Evolutionary conservation across 2,888 invertebrate genomes (phyloP).

Genomic region (Agrotis puta): DNA sequence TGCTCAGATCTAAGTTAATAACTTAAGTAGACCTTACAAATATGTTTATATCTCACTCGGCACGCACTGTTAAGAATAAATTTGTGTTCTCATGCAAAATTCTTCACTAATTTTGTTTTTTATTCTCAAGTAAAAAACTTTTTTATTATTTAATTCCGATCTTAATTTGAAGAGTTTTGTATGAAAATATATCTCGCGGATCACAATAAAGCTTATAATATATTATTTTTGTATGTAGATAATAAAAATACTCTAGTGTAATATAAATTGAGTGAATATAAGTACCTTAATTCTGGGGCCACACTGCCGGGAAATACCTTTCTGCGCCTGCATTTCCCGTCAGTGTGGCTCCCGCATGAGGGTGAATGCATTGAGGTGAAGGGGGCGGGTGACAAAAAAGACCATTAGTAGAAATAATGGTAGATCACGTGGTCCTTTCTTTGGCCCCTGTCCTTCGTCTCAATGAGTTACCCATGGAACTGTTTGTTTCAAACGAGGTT

Average conservation of each 20-base stretch:
- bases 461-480: conserved; percentile 31
- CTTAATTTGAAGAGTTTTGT: conserved; percentile 33
- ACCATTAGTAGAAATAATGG: neutral
- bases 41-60: conserved; percentile 31
- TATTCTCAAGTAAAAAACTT: conserved; percentile 11
- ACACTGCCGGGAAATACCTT: no score
- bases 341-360: neutral
- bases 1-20: conserved; percentile 43
- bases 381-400: neutral
- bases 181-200: conserved; percentile 42
- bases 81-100: conserved; percentile 46
- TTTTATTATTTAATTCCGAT: conserved; percentile 8
- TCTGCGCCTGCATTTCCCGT: no score
- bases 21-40: conserved; percentile 43
- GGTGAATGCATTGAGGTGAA: conserved; percentile 4
- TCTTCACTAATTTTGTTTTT: conserved; percentile 7
- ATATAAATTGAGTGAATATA: conserved; percentile 57
- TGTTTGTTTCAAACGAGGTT: conserved; percentile 59
- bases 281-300: no score
- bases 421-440: neutral
- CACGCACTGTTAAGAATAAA: conserved; percentile 45
- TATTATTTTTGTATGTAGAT: conserved; percentile 70
- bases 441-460: neutral
- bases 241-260: conserved; percentile 62
- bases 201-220: conserved; percentile 61